phyloP scores from a whole-genome alignment of 2,888 invertebrate genomes.

The Eledona agricola region DNA sequence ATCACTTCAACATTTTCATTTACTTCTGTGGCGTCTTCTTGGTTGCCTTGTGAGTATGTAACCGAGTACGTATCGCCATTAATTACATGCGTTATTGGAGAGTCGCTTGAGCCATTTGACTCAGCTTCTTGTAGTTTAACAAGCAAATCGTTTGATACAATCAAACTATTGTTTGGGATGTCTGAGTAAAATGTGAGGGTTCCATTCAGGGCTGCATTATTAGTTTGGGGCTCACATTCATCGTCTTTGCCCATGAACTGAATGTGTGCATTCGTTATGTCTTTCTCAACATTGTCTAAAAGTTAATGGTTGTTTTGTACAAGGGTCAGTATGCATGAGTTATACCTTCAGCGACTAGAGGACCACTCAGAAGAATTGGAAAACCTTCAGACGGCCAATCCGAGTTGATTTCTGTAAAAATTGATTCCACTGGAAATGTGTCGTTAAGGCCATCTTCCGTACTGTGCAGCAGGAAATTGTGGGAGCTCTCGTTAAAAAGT shows the following conservation, averaged over 20 bases:
- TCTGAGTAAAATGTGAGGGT: slow-evolving; percentile 27
- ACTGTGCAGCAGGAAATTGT: slow-evolving; percentile 52
- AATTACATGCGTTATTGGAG: slow-evolving; percentile 26
- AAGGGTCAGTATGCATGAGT: not conserved
- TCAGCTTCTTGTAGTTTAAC: slow-evolving; percentile 37
- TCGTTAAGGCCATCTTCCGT: slow-evolving; percentile 51
- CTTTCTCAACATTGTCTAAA: slow-evolving; percentile 16
- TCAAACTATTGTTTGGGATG: slow-evolving; percentile 41
- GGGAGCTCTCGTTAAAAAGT: slow-evolving; percentile 52
- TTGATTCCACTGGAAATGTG: slow-evolving; percentile 51
- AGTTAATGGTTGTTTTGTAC: not conserved
- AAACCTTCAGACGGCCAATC: slow-evolving; percentile 55
- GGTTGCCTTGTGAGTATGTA: slow-evolving; percentile 12
- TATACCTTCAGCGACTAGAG: slow-evolving; percentile 48
- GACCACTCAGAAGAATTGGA: slow-evolving; percentile 53
- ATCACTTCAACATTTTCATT: slow-evolving; percentile 44
- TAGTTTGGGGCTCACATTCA: slow-evolving; percentile 8
- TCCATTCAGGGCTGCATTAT: slow-evolving; percentile 4
- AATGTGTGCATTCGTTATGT: slow-evolving; percentile 13
- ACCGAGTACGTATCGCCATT: slow-evolving; percentile 31
- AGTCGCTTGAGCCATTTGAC: slow-evolving; percentile 5
- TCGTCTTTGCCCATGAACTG: slow-evolving; percentile 19
- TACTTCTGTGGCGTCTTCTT: slow-evolving; percentile 9
- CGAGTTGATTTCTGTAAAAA: slow-evolving; percentile 54
- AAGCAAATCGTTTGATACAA: slow-evolving; percentile 48